A percentile compares a stretch with the other conserved stretches of the same genome.
Evolutionary conservation across 92 coral and sea anemone species (phyloP).

Genomic region (Micromussa lordhowensis): DNA sequence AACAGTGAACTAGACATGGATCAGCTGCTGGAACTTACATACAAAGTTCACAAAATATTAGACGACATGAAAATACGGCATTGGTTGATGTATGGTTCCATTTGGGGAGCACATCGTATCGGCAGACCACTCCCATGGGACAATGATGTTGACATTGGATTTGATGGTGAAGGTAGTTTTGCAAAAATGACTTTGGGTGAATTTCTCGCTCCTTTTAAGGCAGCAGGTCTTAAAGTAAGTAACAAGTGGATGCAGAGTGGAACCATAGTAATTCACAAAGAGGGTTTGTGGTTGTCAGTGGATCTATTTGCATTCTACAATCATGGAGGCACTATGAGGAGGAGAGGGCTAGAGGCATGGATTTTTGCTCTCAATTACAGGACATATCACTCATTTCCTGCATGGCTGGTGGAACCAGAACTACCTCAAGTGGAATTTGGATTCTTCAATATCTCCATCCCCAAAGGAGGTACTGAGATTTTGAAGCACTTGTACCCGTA

Average conservation of each 20-base stretch:
- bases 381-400: constrained; percentile 77
- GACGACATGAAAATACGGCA: constrained; percentile 58
- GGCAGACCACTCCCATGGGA: constrained; percentile 85
- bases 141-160: constrained; percentile 79
- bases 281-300: constrained; percentile 58
- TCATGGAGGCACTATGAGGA: constrained; percentile 74
- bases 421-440: constrained; percentile 81
- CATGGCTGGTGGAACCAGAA: constrained; percentile 79
- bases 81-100: constrained; percentile 85
- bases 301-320: constrained; percentile 80
- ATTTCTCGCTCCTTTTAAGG: constrained; percentile 52
- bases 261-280: constrained; percentile 46
- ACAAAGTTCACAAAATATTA: constrained; percentile 62
- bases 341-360: constrained; percentile 85
- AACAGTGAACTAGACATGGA: constrained; percentile 45
- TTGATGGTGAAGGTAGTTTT: constrained; percentile 67
- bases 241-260: constrained; percentile 68
- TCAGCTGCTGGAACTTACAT: constrained; percentile 62
- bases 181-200: constrained; percentile 32
- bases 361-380: constrained; percentile 69
- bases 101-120: constrained; percentile 77
- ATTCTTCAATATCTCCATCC: constrained; percentile 71
- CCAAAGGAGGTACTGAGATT: constrained; percentile 83
- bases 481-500: constrained; percentile 80
- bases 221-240: constrained; percentile 36